Evolutionary conservation across 2,888 invertebrate species (phyloP).

Genomic region (Lacanobia oleracea): DNA sequence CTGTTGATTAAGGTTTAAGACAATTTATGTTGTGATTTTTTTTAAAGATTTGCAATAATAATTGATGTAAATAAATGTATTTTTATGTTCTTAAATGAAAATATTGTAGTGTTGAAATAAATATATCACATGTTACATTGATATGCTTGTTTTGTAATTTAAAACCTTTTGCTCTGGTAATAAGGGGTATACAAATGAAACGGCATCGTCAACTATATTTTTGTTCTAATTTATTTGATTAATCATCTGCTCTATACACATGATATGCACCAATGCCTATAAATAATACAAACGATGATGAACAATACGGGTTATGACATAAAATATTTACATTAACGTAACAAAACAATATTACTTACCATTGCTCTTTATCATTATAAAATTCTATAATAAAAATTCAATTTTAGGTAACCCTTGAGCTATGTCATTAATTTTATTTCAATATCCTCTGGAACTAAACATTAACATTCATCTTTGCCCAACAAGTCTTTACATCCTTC

Average conservation of each 20-base stretch:
- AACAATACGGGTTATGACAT: slow-evolving; percentile 81
- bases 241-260: slow-evolving; percentile 90
- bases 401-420: slow-evolving; percentile 76
- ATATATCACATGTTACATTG: slow-evolving; percentile 86
- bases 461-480: slow-evolving; percentile 65
- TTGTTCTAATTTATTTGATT: slow-evolving; percentile 90
- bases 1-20: slow-evolving; percentile 49
- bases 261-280: slow-evolving; percentile 91
- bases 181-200: slow-evolving; percentile 74
- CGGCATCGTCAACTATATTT: slow-evolving; percentile 82
- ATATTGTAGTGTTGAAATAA: slow-evolving; percentile 83
- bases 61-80: slow-evolving; percentile 79
- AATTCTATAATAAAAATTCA: slow-evolving; percentile 74
- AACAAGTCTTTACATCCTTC: slow-evolving; percentile 69
- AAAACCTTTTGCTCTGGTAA: background rate
- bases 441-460: slow-evolving; percentile 68
- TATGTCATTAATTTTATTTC: slow-evolving; percentile 70
- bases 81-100: slow-evolving; percentile 77
- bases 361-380: slow-evolving; percentile 80
- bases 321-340: slow-evolving; percentile 82
- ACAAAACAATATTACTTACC: slow-evolving; percentile 74
- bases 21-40: slow-evolving; percentile 80
- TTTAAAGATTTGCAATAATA: slow-evolving; percentile 81
- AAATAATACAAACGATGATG: slow-evolving; percentile 89
- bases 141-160: slow-evolving; percentile 31